These are phyloP conservation scores for Alces alces DNA, from an alignment of 2,113 vertebrate genomes.

Conservation along the genomic window DNA sequence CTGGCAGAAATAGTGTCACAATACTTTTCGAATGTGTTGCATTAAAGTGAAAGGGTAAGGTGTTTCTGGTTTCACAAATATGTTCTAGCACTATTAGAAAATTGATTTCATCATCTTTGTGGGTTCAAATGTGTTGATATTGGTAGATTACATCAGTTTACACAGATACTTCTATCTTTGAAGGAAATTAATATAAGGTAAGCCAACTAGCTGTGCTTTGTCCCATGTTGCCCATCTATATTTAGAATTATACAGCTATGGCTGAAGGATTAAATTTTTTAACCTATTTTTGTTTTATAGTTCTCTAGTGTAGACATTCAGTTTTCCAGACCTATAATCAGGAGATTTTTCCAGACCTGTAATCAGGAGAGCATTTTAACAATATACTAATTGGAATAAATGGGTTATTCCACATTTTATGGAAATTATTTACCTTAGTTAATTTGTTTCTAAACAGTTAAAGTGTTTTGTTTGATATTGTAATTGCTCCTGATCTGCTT, in stretches of 20 bases:
- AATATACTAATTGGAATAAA: constrained; percentile 12
- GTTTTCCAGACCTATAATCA: neutral
- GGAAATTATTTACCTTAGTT: neutral
- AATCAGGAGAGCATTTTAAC: constrained; percentile 20
- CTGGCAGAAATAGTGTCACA: neutral
- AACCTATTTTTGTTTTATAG: neutral
- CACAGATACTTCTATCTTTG: neutral
- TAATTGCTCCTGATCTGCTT: constrained; percentile 1
- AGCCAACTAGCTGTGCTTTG: neutral
- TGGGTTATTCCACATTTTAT: neutral
- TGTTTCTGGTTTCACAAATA: constrained; percentile 28
- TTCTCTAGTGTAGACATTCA: neutral
- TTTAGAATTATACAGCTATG: constrained; percentile 17
- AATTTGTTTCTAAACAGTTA: constrained; percentile 2
- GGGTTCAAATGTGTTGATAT: neutral
- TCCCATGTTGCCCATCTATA: neutral
- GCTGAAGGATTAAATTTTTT: neutral
- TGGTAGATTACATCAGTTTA: constrained; percentile 6
- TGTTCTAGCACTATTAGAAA: neutral
- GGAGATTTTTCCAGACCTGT: neutral
- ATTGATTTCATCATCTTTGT: constrained; percentile 25
- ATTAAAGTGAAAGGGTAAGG: neutral
- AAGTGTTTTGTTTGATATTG: neutral
- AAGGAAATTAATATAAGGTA: constrained; percentile 22
- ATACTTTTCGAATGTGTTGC: constrained; percentile 10